A percentile compares a stretch with the other conserved stretches of the same genome.
These are phyloP conservation scores for Amiota mariae DNA, from an alignment of 2,888 invertebrate genomes.

Conservation along the genomic window DNA sequence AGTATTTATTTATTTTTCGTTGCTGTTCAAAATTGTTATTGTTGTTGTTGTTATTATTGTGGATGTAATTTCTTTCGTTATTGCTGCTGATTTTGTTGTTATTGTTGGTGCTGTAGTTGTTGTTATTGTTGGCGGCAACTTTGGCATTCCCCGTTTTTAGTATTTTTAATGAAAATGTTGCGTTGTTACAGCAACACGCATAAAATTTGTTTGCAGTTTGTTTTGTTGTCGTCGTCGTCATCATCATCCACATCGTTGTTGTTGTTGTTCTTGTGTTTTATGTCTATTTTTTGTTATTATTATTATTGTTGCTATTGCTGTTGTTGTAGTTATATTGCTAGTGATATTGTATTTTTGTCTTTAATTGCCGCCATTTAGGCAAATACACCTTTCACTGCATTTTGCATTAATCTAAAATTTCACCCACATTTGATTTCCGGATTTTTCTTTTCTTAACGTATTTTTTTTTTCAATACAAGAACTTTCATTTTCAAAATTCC, in stretches of 20 bases:
- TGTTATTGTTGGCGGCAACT: background rate
- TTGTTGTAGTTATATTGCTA: conserved; percentile 43
- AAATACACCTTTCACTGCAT: conserved; percentile 11
- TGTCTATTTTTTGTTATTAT: background rate
- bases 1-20: conserved; percentile 51
- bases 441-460: background rate
- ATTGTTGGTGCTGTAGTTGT: background rate
- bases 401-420: background rate
- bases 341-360: conserved; percentile 22
- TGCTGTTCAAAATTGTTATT: background rate
- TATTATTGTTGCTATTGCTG: conserved; percentile 34
- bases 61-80: background rate
- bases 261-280: background rate
- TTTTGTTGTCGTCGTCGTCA: background rate
- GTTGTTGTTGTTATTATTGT: background rate
- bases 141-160: background rate
- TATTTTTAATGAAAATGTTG: conserved; percentile 60
- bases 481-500: conserved; percentile 1
- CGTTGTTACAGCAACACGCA: conserved; percentile 39
- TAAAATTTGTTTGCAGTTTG: conserved; percentile 45
- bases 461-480: background rate
- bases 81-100: background rate
- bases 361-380: background rate
- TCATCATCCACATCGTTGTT: background rate
- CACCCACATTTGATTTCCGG: conserved; percentile 14